A percentile compares a stretch with the other conserved stretches of the same genome.
These are phyloP conservation scores for Aspidiotus destructor DNA, from an alignment of 2,888 invertebrate genomes.

Conservation along the genomic window DNA sequence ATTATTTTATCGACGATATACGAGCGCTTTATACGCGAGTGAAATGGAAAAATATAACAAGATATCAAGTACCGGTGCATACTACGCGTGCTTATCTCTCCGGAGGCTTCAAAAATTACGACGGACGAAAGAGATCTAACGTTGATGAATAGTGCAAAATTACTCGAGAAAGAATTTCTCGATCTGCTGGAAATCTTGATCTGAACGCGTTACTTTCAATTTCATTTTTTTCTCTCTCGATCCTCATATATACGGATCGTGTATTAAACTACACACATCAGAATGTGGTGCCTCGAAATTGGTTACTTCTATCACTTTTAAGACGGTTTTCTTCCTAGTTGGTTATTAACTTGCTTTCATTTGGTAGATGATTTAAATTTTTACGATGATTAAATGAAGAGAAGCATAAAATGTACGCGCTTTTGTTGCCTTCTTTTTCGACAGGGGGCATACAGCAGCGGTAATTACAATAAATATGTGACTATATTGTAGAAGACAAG, in stretches of 20 bases:
- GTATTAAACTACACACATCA: too few relatives aligned
- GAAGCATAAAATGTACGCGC: too few relatives aligned
- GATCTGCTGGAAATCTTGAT: neutral
- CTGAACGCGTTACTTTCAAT: conserved; percentile 4
- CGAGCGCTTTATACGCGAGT: neutral
- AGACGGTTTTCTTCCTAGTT: neutral
- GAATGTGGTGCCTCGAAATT: too few relatives aligned
- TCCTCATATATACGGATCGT: too few relatives aligned
- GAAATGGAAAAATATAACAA: neutral
- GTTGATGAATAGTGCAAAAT: neutral
- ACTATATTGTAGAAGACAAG: too few relatives aligned
- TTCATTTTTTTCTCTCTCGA: neutral
- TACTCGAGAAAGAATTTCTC: conserved; percentile 4
- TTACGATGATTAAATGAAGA: neutral
- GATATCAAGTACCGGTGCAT: too few relatives aligned
- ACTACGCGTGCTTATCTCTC: too few relatives aligned
- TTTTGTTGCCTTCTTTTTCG: too few relatives aligned
- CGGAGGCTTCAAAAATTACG: too few relatives aligned
- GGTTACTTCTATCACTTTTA: too few relatives aligned
- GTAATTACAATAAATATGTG: too few relatives aligned
- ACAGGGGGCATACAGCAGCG: too few relatives aligned
- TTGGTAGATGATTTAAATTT: neutral
- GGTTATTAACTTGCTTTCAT: neutral
- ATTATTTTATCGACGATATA: conserved; percentile 2
- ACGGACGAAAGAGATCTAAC: neutral